phyloP scores from a whole-genome alignment of 2,797 vertebrate genomes.

The Hoplostethus atlanticus region DNA sequence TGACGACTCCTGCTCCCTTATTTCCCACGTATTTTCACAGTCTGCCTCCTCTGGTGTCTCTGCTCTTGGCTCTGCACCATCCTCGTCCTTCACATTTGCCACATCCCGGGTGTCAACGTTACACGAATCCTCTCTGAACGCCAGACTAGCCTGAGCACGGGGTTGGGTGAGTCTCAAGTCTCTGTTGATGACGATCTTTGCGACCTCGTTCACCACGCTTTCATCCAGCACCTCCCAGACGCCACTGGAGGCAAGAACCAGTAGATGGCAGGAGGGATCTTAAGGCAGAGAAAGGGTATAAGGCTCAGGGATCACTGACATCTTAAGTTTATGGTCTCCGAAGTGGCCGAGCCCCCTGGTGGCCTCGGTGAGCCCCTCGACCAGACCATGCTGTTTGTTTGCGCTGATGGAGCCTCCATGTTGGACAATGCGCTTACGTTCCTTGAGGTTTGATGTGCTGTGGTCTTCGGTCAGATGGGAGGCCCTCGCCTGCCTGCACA shows the following conservation, averaged over 20 bases:
- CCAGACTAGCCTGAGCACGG: slow-evolving; percentile 9
- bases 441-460: slow-evolving; percentile 54
- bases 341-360: slow-evolving; percentile 77
- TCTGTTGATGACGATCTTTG: slow-evolving; percentile 34
- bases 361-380: slow-evolving; percentile 52
- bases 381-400: slow-evolving; percentile 59
- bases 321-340: slow-evolving; percentile 68
- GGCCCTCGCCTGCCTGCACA: slow-evolving; percentile 77
- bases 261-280: slow-evolving; percentile 71
- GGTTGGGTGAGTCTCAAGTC: slow-evolving; percentile 37
- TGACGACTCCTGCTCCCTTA: not conserved
- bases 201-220: slow-evolving; percentile 66
- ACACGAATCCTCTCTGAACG: slow-evolving; percentile 37
- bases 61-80: slow-evolving; percentile 5
- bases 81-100: slow-evolving; percentile 20
- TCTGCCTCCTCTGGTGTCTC: slow-evolving; percentile 5
- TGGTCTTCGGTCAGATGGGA: slow-evolving; percentile 76
- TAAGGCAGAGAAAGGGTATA: slow-evolving; percentile 67
- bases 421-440: slow-evolving; percentile 64
- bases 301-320: slow-evolving; percentile 70
- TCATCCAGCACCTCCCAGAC: slow-evolving; percentile 78
- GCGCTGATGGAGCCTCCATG: slow-evolving; percentile 66
- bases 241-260: slow-evolving; percentile 77
- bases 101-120: slow-evolving; percentile 13
- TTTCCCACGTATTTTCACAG: not conserved